Conservation (phyloP, 1,140 invertebrate species). For the Muscidifurax raptorellus region DNA sequence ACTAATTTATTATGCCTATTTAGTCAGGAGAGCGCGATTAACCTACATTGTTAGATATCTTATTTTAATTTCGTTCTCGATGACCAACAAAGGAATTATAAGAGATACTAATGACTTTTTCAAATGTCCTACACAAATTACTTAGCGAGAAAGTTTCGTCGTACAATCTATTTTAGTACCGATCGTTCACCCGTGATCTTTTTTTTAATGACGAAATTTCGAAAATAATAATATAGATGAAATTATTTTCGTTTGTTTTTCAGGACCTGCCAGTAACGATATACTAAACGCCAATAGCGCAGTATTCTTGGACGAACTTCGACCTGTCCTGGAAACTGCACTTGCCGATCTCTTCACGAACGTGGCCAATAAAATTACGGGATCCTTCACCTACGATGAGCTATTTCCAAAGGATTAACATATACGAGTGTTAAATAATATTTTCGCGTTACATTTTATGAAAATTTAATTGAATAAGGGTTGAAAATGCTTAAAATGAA, state of each 20-base stretch:
- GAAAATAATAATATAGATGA: too few species aligned
- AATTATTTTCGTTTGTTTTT: neutral
- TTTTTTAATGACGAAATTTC: too few species aligned
- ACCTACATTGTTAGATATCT: neutral
- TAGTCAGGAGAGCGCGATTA: neutral
- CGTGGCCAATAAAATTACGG: slow-evolving; percentile 82
- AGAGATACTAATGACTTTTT: too few species aligned
- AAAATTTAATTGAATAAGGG: neutral
- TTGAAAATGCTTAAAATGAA: neutral
- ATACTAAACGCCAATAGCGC: slow-evolving; percentile 79
- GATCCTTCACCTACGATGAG: slow-evolving; percentile 82
- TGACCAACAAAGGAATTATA: too few species aligned
- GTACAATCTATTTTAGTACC: neutral
- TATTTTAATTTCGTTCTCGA: neutral
- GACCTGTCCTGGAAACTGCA: slow-evolving; percentile 79
- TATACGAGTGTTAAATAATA: neutral
- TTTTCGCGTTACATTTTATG: neutral
- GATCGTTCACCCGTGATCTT: neutral
- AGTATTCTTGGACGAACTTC: slow-evolving; percentile 80
- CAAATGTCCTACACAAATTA: too few species aligned
- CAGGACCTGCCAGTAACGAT: slow-evolving; percentile 71
- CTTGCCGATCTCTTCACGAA: slow-evolving; percentile 81
- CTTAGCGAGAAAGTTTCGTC: neutral
- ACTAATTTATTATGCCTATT: slow-evolving; percentile 3
- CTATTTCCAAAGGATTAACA: slow-evolving; percentile 77